Percentiles rank a stretch among this genome's conserved stretches.
phyloP scores from a whole-genome alignment of 2,888 invertebrate species.

The Tryphoninae sp. region DNA sequence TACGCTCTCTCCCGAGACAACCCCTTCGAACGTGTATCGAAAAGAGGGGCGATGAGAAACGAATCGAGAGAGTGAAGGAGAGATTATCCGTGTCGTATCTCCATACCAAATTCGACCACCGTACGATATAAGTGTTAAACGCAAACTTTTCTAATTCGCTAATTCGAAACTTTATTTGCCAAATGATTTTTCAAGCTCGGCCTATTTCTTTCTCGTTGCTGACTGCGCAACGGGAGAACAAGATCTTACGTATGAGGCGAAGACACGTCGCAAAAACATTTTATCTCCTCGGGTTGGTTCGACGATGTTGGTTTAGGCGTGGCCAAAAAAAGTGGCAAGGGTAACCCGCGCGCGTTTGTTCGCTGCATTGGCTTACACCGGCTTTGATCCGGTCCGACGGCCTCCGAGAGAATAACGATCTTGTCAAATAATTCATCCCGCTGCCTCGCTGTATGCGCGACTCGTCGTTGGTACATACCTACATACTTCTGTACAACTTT shows the following conservation, averaged over 20 bases:
- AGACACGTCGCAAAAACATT: constrained; percentile 58
- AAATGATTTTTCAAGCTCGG: constrained; percentile 16
- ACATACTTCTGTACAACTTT: too few relatives aligned
- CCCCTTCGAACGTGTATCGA: constrained; percentile 42
- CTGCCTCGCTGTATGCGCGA: too few relatives aligned
- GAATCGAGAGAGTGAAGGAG: constrained; percentile 1
- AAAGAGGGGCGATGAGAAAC: constrained; percentile 34
- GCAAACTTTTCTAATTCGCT: not conserved
- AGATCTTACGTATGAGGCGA: constrained; percentile 33
- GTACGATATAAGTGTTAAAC: too few relatives aligned
- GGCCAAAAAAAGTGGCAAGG: constrained; percentile 47
- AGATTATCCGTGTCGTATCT: too few relatives aligned
- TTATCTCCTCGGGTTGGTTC: constrained; percentile 18
- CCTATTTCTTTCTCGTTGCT: constrained; percentile 29
- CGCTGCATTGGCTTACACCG: constrained; percentile 52
- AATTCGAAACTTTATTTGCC: not conserved
- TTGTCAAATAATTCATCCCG: constrained; percentile 44
- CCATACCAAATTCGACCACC: too few relatives aligned
- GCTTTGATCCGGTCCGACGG: constrained; percentile 62
- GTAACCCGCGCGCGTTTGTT: constrained; percentile 49
- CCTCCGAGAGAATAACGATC: constrained; percentile 53
- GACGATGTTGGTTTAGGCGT: constrained; percentile 56
- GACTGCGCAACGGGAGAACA: not conserved
- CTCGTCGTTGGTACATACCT: too few relatives aligned
- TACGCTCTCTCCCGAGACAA: constrained; percentile 38